Evolutionary conservation across 2,797 vertebrate genomes (phyloP).

Genomic region (Champsocephalus esox): DNA sequence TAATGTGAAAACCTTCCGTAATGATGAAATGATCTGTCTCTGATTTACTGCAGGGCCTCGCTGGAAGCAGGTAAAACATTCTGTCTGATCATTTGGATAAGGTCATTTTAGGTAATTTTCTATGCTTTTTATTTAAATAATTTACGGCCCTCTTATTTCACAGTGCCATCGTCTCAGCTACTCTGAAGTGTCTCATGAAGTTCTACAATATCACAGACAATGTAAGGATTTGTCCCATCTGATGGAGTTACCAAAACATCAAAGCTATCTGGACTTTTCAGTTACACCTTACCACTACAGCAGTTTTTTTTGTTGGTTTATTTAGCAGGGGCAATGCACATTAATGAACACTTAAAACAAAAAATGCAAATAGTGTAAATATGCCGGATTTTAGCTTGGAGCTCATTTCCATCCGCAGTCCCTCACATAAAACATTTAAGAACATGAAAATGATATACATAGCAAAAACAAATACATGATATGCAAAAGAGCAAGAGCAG

Average conservation of each 20-base stretch:
- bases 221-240: slow-evolving; percentile 60
- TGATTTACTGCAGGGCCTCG: slow-evolving; percentile 81
- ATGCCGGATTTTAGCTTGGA: no score
- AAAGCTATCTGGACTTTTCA: no score
- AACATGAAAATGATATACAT: no score
- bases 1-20: background rate
- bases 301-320: no score
- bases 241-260: background rate
- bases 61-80: slow-evolving; percentile 86
- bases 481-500: no score
- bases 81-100: background rate
- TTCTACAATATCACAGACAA: slow-evolving; percentile 89
- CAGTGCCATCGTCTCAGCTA: slow-evolving; percentile 89
- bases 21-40: slow-evolving; percentile 28
- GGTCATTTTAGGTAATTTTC: accelerated
- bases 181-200: slow-evolving; percentile 88
- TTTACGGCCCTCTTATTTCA: background rate
- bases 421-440: no score
- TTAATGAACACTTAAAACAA: no score
- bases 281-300: no score
- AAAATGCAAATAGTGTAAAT: no score
- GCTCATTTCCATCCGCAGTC: no score
- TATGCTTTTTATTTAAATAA: background rate
- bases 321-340: no score
- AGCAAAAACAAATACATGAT: no score